Evolutionary conservation across 2,888 invertebrate species (phyloP).

Genomic region (Drosophila sordidula): DNA sequence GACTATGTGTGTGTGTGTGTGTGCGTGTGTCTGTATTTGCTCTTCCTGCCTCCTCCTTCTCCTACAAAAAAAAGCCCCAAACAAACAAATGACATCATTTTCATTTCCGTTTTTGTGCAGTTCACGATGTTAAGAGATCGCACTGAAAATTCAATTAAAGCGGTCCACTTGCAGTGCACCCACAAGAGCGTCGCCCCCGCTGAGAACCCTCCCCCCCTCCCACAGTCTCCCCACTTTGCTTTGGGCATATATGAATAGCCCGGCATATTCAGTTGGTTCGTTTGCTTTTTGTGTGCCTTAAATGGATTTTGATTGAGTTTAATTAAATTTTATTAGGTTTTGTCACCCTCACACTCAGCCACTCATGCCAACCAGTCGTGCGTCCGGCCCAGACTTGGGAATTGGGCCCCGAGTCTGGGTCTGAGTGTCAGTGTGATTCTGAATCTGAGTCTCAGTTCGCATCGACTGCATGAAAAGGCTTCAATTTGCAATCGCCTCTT

Average conservation of each 20-base stretch:
- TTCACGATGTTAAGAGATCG: conserved; percentile 39
- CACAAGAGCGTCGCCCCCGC: conserved; percentile 33
- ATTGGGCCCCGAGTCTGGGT: not conserved
- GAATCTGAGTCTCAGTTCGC: not conserved
- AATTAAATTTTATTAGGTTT: conserved; percentile 85
- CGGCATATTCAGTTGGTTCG: conserved; percentile 14
- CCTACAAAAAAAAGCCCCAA: conserved; percentile 3
- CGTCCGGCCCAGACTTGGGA: conserved; percentile 55
- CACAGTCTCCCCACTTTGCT: conserved; percentile 6
- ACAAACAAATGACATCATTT: conserved; percentile 72
- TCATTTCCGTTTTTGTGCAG: conserved; percentile 71
- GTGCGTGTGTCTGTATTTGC: conserved; percentile 20
- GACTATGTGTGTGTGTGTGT: not conserved
- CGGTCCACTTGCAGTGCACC: conserved; percentile 56
- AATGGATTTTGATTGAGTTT: conserved; percentile 85
- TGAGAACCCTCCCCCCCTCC: not conserved
- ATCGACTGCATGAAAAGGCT: conserved; percentile 25
- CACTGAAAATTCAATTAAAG: conserved; percentile 71
- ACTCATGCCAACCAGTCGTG: conserved; percentile 19
- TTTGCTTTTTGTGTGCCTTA: conserved; percentile 68
- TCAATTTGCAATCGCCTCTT: conserved; percentile 24
- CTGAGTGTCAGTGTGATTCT: no score
- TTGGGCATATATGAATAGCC: conserved; percentile 11
- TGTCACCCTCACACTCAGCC: conserved; percentile 78
- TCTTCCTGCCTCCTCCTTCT: no score